Evolutionary conservation across 2,113 vertebrate genomes (phyloP), one percentile per base, ranked within the genome.

Genomic region (Bubalus kerabau): DNA sequence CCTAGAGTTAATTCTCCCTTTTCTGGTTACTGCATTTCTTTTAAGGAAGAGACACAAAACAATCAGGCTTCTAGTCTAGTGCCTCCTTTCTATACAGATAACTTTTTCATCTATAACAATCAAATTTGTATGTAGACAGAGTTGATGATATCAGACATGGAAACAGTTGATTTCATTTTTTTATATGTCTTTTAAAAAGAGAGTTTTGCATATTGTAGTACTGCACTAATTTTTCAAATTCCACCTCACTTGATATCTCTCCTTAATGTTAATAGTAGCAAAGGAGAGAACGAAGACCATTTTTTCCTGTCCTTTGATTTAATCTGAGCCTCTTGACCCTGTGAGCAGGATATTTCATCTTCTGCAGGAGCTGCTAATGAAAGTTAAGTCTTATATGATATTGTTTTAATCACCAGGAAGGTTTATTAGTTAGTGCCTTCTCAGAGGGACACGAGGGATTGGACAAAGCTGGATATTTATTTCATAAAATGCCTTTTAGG

Each of bases 281-380:
- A 94, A 52, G 36, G 46, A 85, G 36, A 89, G 54, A 97, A 90
- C 11, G 7, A 87, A 74, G 52, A 92, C 26, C 1, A 5, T 83
- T 97, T 93, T 93, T 90, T 93, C 28, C 46, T 96, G 59, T 71
- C 36, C 64, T 96, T 90, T 91, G 64, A 89, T 97, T 97, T 94
- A 86, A 93, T 91, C n/a, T 54, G 54, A 91, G 48, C 17, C 71
- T 95, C 91, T 93, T 95, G 78, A 95, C 91, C 48, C 71, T 43
- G 40, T 90, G 90, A 94, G 36, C 54, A 95, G n/a, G 8, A 16
- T 56, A 56, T 91, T 92, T 95, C 36, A 90, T 97, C 78, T 95
- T 95, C 93, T 94, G 3, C n/a, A 43, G 62, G 32, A 90, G 62
- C 43, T 93, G 48, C 90, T 97, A 89, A 95, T 97, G 94, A 95